Evolutionary conservation across 2,888 invertebrate genomes (phyloP), one percentile per base, ranked within the genome.

Genomic region (Criorhina ranunculi): DNA sequence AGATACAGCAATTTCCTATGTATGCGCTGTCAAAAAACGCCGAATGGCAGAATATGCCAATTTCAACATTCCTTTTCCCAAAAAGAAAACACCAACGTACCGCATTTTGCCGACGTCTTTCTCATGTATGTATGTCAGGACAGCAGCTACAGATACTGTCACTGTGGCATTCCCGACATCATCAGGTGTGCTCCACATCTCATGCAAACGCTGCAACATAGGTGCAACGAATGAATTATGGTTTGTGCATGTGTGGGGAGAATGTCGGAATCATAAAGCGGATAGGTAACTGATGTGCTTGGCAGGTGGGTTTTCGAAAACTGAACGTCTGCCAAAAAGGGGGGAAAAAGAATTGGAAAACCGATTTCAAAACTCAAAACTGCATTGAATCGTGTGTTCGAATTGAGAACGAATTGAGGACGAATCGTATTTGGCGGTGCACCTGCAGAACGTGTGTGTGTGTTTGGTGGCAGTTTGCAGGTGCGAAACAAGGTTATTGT

Each of bases 261-360:
- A 73, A 55, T 72, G 67, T 73, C 79, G 67, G 73, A 79, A 67
- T 83, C 67, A 79, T 75, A 62, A 64, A 83, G 69, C 73, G 62
- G 49, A 73, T 67, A 53, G 67, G 69, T 73, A 83, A 60, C 62
- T 83, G 78, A 78, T 55, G 82, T 67, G 69, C 49, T 29, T 79
- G 75, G 64, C 80, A 80, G 80, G 75, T 79, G 75, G 69, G 53
- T 42, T 55, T 15, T 31, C 53, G 31, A 60, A 51, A 29, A 4
- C 8, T 17, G 57, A 64, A 72, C 42, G 19, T 33, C 46, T 76
- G 81, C 70, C 76, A 81, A 67, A 70, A 66, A 49, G 33, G 49
- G 37, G 7, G 46, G 7, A 2, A 37, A 57, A 35, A 8, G 24
- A 46, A 15, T 1, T 19, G 40, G 46, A 29, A 70, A 19, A 62